Percentiles rank a stretch among this genome's conserved stretches.
These are phyloP conservation scores for Acronicta alni DNA, from an alignment of 2,888 invertebrate genomes.

Conservation along the genomic window DNA sequence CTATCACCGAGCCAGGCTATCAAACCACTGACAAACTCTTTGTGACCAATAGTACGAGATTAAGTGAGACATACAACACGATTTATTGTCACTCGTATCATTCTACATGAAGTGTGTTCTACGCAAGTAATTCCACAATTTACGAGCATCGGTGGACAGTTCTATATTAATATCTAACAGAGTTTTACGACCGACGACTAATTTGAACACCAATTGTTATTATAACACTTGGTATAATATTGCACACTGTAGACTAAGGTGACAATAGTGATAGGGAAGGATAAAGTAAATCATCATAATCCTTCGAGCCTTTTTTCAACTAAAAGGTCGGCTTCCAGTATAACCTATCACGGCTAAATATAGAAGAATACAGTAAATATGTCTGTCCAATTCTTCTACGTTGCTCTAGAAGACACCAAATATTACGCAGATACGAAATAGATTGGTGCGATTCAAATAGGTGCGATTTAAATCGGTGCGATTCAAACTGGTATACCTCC, in stretches of 20 bases:
- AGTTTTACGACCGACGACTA: slow-evolving; percentile 54
- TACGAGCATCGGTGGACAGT: slow-evolving; percentile 51
- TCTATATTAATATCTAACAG: slow-evolving; percentile 55
- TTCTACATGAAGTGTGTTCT: slow-evolving; percentile 14
- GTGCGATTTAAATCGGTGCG: too few relatives aligned
- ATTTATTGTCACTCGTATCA: slow-evolving; percentile 24
- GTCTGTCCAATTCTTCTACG: too few relatives aligned
- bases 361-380: not conserved
- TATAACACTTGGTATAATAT: slow-evolving; percentile 19
- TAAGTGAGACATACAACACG: slow-evolving; percentile 5
- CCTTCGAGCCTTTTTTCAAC: too few relatives aligned
- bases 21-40: not conserved
- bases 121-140: slow-evolving; percentile 52
- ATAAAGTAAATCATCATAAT: not conserved
- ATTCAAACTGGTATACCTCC: not conserved
- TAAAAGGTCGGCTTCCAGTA: too few relatives aligned
- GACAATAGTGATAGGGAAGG: slow-evolving; percentile 20
- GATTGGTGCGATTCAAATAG: too few relatives aligned
- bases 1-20: not conserved
- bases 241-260: slow-evolving; percentile 11
- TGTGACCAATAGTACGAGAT: slow-evolving; percentile 6
- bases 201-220: slow-evolving; percentile 50
- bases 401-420: too few relatives aligned
- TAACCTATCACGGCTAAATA: too few relatives aligned
- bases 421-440: too few relatives aligned